A percentile compares a stretch with the other conserved stretches of the same genome.
These are phyloP conservation scores for Aphelenchoides besseyi DNA, from an alignment of 1,140 invertebrate genomes.

Conservation along the genomic window DNA sequence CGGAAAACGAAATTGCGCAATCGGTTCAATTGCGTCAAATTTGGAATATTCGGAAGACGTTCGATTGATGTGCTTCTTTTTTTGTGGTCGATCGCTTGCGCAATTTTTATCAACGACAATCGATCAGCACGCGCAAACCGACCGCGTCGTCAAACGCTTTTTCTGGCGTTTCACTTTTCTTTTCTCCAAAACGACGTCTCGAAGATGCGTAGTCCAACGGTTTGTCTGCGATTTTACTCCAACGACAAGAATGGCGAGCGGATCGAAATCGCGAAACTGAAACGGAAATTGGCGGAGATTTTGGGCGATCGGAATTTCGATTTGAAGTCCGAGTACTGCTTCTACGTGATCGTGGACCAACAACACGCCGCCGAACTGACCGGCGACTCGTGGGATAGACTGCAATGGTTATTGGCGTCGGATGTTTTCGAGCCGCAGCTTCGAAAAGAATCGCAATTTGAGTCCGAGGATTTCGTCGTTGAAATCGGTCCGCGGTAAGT, in stretches of 20 bases:
- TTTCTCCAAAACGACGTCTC: no score
- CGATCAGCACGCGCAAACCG: no score
- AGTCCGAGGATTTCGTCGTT: conserved; percentile 18
- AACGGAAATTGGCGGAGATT: not conserved
- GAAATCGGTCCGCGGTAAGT: conserved; percentile 28
- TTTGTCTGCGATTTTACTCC: conserved; percentile 2
- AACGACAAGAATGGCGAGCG: not conserved
- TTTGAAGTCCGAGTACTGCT: conserved; percentile 3
- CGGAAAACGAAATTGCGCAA: no score
- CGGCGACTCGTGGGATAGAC: not conserved
- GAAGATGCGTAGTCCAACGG: not conserved
- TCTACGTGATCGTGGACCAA: conserved; percentile 14
- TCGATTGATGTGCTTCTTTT: no score
- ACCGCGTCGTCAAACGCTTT: no score
- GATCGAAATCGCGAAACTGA: conserved; percentile 6
- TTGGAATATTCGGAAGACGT: no score
- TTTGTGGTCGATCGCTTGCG: no score
- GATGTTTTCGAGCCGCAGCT: conserved; percentile 28
- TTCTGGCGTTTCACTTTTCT: no score
- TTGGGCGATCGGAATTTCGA: conserved; percentile 13
- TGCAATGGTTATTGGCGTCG: conserved; percentile 14
- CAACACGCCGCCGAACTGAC: not conserved
- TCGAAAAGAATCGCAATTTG: not conserved
- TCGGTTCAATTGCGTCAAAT: no score
- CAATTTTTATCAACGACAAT: no score